Percentiles rank a stretch among this genome's conserved stretches.
Conservation (phyloP, 2,888 invertebrate genomes). For the Mylabris sibirica region DNA sequence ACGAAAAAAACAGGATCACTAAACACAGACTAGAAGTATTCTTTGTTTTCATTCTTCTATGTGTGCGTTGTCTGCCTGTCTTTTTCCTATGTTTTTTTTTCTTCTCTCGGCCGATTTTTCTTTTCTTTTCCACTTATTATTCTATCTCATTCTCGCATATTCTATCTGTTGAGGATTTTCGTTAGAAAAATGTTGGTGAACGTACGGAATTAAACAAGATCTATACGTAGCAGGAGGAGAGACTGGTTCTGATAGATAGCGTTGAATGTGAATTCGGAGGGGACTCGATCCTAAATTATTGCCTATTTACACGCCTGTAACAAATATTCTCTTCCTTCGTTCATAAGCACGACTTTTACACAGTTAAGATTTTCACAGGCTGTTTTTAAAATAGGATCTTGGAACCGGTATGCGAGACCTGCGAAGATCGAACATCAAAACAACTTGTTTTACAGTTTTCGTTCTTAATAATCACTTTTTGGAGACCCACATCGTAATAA, state of each 20-base stretch:
- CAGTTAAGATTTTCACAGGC: not conserved
- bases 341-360: not conserved
- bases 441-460: too few species aligned
- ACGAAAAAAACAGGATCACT: conserved; percentile 36
- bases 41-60: not conserved
- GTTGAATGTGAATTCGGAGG: conserved; percentile 48
- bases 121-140: not conserved
- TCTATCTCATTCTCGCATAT: not conserved
- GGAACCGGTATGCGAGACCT: too few species aligned
- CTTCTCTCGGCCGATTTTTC: not conserved
- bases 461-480: too few species aligned
- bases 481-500: too few species aligned
- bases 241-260: conserved; percentile 54
- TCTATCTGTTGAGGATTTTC: conserved; percentile 23
- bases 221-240: conserved; percentile 43
- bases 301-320: conserved; percentile 51
- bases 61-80: not conserved
- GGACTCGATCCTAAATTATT: conserved; percentile 54
- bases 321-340: conserved; percentile 46
- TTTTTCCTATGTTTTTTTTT: conserved; percentile 13
- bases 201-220: conserved; percentile 44
- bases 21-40: conserved; percentile 29
- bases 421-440: too few species aligned
- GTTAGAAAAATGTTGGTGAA: conserved; percentile 37
- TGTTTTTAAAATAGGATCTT: too few species aligned